phyloP scores from a whole-genome alignment of 2,797 vertebrate genomes.

The Distichodus sexfasciatus region DNA sequence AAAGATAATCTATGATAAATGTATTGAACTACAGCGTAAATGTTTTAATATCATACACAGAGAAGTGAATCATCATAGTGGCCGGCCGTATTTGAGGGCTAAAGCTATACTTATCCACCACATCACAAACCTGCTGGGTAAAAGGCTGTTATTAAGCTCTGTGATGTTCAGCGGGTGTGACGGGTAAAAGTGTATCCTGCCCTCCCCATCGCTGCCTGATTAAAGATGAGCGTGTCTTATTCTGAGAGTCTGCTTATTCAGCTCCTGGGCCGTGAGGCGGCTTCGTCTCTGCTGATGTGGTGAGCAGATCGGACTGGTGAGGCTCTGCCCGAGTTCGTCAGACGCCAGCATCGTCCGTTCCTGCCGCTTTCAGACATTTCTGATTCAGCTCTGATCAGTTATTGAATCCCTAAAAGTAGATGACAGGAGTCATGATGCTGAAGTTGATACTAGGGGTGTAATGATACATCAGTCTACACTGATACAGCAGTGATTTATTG shows the following conservation, averaged over 20 bases:
- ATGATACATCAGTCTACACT: too few relatives aligned
- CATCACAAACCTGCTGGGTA: neutral
- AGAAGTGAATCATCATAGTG: too few relatives aligned
- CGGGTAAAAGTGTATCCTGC: too few relatives aligned
- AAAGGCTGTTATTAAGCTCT: neutral
- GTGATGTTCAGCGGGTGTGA: neutral
- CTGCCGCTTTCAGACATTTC: neutral
- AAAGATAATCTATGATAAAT: too few relatives aligned
- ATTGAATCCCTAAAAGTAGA: neutral
- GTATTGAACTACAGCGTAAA: too few relatives aligned
- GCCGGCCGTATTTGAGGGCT: too few relatives aligned
- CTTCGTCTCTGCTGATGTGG: slow-evolving; percentile 50
- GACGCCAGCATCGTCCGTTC: neutral
- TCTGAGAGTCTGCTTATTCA: slow-evolving; percentile 61
- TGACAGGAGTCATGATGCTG: neutral
- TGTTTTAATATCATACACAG: too few relatives aligned
- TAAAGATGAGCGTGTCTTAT: neutral
- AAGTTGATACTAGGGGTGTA: neutral
- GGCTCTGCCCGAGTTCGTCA: neutral
- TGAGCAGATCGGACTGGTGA: too few relatives aligned
- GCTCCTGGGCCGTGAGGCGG: slow-evolving; percentile 57
- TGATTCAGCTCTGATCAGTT: neutral
- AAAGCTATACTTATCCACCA: neutral
- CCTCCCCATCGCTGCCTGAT: neutral
- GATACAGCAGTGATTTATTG: too few relatives aligned